Evolutionary conservation across 2,113 vertebrate species (phyloP).

Genomic region (Otolemur garnettii): DNA sequence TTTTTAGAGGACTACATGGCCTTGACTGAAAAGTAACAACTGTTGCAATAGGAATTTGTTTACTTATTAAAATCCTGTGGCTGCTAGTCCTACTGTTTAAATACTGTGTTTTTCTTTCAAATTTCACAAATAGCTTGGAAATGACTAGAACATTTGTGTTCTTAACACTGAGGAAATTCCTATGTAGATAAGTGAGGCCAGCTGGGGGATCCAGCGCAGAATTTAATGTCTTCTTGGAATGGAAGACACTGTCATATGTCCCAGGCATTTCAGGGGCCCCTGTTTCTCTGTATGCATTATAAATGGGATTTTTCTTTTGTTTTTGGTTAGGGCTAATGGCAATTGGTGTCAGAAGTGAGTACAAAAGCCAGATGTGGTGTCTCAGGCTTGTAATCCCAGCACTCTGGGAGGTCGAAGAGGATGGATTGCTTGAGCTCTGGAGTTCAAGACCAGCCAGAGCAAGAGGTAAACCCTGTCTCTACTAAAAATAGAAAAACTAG

Average conservation of each 20-base stretch:
- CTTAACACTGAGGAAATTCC: constrained; percentile 31
- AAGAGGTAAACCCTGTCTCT: too few species aligned
- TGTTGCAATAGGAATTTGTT: not conserved
- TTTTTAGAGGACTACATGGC: not conserved
- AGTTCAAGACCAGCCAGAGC: too few species aligned
- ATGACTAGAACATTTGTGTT: not conserved
- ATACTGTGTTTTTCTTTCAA: constrained; percentile 4
- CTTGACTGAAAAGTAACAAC: constrained; percentile 32
- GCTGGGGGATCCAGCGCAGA: not conserved
- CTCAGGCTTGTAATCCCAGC: too few species aligned
- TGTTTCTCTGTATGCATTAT: not conserved
- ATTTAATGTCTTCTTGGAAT: not conserved
- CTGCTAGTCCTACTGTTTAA: not conserved
- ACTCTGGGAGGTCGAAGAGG: too few species aligned
- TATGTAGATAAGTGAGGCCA: constrained; percentile 3
- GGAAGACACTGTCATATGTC: not conserved
- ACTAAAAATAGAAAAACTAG: too few species aligned
- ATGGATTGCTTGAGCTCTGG: too few species aligned
- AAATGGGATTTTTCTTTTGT: not conserved
- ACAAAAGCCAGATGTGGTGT: not conserved
- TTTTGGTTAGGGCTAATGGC: not conserved
- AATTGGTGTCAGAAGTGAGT: not conserved
- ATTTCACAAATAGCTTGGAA: constrained; percentile 36
- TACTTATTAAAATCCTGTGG: constrained; percentile 37
- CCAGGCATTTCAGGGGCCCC: not conserved